Evolutionary conservation across 2,888 invertebrate species (phyloP).

Genomic region (Cerastis rubricosa): DNA sequence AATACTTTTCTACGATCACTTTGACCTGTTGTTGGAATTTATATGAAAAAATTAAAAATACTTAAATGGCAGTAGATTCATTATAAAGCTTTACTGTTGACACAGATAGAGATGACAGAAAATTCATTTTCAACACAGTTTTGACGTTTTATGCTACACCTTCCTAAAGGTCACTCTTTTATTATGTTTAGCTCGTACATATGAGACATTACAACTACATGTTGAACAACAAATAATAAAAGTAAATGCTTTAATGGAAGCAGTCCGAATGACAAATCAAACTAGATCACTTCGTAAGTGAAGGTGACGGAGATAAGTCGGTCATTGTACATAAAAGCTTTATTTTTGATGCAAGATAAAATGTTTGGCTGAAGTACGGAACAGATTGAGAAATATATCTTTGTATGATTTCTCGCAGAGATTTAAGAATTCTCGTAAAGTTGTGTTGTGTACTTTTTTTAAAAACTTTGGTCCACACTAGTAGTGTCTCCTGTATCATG

Average conservation of each 20-base stretch:
- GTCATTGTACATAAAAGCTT: not conserved
- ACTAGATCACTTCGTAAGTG: not conserved
- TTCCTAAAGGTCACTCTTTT: not conserved
- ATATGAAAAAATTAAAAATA: not conserved
- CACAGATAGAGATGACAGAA: not conserved
- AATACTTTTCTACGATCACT: not conserved
- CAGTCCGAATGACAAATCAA: not conserved
- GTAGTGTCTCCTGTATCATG: too few species aligned
- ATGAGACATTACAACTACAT: not conserved
- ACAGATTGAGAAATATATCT: slow-evolving; percentile 2
- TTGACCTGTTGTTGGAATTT: not conserved
- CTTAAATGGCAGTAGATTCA: not conserved
- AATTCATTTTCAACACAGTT: not conserved
- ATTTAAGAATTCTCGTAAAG: not conserved
- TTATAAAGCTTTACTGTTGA: too few species aligned
- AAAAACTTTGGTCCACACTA: too few species aligned
- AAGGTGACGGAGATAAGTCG: not conserved
- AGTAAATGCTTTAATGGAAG: not conserved
- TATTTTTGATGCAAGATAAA: not conserved
- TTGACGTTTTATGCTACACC: not conserved
- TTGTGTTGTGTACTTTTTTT: too few species aligned
- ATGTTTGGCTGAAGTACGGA: slow-evolving; percentile 1
- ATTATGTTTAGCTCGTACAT: not conserved
- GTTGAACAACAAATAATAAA: not conserved
- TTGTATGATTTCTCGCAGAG: not conserved